These are phyloP conservation scores for Pelobates cultripes DNA, from an alignment of 2,797 vertebrate genomes.

Conservation along the genomic window DNA sequence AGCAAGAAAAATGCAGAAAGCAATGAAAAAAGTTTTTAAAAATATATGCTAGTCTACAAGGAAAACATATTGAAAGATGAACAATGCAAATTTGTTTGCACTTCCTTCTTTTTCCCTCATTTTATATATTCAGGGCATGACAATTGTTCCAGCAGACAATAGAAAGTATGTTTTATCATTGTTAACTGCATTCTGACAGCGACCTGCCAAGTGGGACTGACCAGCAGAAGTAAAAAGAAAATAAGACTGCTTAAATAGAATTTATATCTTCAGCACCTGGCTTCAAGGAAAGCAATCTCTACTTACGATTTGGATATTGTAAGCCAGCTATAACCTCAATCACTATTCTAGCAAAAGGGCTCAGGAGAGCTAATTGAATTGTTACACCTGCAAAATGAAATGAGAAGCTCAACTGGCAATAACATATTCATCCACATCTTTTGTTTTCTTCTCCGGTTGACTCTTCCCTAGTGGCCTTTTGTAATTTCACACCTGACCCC, in stretches of 20 bases:
- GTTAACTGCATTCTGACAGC: background rate
- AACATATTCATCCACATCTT: slow-evolving; percentile 38
- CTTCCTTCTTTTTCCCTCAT: background rate
- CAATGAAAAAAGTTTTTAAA: slow-evolving; percentile 10
- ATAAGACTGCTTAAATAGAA: background rate
- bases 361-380: slow-evolving; percentile 48
- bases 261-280: background rate
- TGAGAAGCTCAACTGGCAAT: slow-evolving; percentile 44
- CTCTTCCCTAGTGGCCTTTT: slow-evolving; percentile 47
- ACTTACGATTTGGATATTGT: slow-evolving; percentile 15
- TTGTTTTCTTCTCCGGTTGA: slow-evolving; percentile 34
- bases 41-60: slow-evolving; percentile 5
- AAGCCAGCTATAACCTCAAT: slow-evolving; percentile 51
- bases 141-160: background rate
- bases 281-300: background rate
- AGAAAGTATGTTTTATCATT: background rate
- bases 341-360: slow-evolving; percentile 32
- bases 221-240: background rate
- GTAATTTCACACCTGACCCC: slow-evolving; percentile 49
- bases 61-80: no score
- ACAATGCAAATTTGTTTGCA: background rate
- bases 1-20: background rate
- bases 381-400: slow-evolving; percentile 52
- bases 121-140: background rate
- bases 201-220: background rate